Evolutionary conservation across 2,888 invertebrate species (phyloP).

Genomic region (Meganola albula): DNA sequence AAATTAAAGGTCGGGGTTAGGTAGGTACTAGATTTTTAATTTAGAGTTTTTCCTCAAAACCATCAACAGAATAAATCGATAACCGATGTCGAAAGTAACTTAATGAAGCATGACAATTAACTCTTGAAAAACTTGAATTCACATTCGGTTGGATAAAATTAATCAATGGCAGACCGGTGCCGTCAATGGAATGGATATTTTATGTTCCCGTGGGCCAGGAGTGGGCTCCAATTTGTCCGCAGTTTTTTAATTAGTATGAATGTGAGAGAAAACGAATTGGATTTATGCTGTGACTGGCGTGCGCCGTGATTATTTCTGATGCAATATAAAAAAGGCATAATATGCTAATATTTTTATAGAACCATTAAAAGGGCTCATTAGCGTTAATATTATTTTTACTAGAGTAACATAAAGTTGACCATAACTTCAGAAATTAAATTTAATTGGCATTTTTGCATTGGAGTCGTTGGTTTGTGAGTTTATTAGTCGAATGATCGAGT

Average conservation of each 20-base stretch:
- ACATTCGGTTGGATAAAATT: constrained; percentile 68
- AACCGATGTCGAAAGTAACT: constrained; percentile 34
- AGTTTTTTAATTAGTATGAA: constrained; percentile 74
- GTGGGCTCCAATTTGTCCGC: constrained; percentile 72
- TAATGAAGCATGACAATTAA: constrained; percentile 64
- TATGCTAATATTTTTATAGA: constrained; percentile 29
- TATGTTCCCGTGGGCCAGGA: constrained; percentile 70
- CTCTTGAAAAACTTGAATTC: constrained; percentile 62
- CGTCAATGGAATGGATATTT: constrained; percentile 70
- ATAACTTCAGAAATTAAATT: constrained; percentile 30
- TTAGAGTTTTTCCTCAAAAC: too few relatives aligned
- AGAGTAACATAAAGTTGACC: constrained; percentile 17
- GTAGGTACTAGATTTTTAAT: too few relatives aligned
- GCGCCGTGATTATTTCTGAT: constrained; percentile 31
- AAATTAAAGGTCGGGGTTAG: too few relatives aligned
- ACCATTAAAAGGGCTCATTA: constrained; percentile 32
- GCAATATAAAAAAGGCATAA: constrained; percentile 32
- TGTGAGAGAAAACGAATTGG: constrained; percentile 67
- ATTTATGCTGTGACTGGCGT: constrained; percentile 47
- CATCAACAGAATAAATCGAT: constrained; percentile 14
- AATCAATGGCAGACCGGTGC: constrained; percentile 58
- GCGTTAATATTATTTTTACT: constrained; percentile 28
- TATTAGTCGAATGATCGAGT: too few relatives aligned
- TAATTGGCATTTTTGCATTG: constrained; percentile 27
- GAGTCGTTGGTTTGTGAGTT: neutral